phyloP scores from a whole-genome alignment of 2,888 invertebrate species.

The Andrena flavipes region DNA sequence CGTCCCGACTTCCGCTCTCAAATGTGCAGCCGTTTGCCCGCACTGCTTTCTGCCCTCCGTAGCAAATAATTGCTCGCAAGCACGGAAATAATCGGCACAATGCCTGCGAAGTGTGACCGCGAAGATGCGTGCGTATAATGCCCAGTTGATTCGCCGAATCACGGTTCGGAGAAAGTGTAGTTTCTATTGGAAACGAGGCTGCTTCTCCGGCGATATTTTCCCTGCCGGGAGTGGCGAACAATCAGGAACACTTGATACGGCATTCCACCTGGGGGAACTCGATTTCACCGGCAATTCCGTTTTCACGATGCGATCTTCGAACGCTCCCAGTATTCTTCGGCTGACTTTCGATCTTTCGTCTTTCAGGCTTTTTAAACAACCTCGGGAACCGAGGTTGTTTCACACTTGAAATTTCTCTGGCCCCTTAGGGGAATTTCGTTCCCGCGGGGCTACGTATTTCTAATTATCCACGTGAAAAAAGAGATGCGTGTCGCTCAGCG shows the following conservation, averaged over 20 bases:
- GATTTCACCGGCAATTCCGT: background rate
- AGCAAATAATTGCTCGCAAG: background rate
- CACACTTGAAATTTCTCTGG: too few species aligned
- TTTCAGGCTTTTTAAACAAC: too few species aligned
- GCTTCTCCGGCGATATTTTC: background rate
- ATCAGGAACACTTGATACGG: conserved; percentile 13
- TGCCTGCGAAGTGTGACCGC: background rate
- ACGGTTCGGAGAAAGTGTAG: conserved; percentile 4
- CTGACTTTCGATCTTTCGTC: too few species aligned
- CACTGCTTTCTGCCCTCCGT: background rate
- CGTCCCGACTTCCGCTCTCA: conserved; percentile 33
- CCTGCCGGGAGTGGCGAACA: background rate
- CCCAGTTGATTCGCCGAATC: background rate
- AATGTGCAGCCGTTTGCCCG: conserved; percentile 27
- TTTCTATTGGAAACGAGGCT: conserved; percentile 10
- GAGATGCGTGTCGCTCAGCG: background rate
- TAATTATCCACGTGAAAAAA: conserved; percentile 32
- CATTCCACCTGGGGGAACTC: conserved; percentile 3
- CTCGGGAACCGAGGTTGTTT: too few species aligned
- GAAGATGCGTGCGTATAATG: background rate
- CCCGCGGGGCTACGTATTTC: background rate
- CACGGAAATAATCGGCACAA: background rate
- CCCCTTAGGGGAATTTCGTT: background rate
- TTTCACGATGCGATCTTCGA: too few species aligned
- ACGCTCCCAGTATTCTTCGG: too few species aligned